These are phyloP conservation scores for Sebastes nivosus DNA, from an alignment of 2,797 vertebrate species.

Conservation along the genomic window DNA sequence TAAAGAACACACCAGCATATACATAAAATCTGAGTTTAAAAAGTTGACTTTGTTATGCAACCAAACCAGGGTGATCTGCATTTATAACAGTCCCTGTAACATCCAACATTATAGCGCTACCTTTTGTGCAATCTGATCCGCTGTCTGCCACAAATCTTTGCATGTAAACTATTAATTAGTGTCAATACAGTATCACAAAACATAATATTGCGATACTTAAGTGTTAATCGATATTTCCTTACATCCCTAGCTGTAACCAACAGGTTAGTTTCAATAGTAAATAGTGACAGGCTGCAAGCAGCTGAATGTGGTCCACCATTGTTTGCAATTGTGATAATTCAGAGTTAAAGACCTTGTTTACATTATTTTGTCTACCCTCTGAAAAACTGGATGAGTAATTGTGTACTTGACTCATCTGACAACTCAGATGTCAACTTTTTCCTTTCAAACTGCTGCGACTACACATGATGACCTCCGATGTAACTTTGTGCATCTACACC, in stretches of 20 bases:
- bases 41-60: no score
- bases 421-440: background rate
- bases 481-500: background rate
- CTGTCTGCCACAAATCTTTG: no score
- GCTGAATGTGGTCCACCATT: background rate
- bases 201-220: no score
- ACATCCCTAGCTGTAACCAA: background rate
- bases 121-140: no score
- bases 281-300: background rate
- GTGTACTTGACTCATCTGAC: background rate
- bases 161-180: no score
- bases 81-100: no score
- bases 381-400: background rate
- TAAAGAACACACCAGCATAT: no score
- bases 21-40: no score
- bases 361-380: background rate
- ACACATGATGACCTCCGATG: background rate
- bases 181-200: no score
- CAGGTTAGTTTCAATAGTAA: background rate
- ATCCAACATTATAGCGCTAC: no score
- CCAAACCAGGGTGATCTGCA: accelerated
- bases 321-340: background rate
- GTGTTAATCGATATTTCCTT: no score
- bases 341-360: background rate
- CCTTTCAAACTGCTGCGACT: background rate